Base-by-base conservation (phyloP, 2,888 invertebrate genomes). In the Pomacea canaliculata region DNA sequence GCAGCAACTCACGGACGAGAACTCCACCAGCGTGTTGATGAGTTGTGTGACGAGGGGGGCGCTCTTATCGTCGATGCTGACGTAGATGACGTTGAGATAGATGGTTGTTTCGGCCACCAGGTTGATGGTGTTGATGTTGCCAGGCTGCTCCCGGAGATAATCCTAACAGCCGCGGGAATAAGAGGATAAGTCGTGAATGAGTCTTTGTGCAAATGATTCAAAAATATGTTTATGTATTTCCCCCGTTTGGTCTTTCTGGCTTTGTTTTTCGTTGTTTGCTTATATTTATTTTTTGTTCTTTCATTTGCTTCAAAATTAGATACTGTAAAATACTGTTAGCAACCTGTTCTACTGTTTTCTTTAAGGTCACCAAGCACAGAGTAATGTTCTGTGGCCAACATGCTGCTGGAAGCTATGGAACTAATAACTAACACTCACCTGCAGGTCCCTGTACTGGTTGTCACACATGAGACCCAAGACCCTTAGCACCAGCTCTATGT, bases 91-190 rank as follows among this genome's bases (percentile, higher is more conserved):
- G 71, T 84, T 84, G 51, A 91, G 82, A 80, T 91, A 90, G n/a
- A 85, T 83, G 5, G 89, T 87, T 8, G 89, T 87, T 80, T 90
- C 90, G 8, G 86, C 88, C 10, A 90, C 87, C 70, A 90, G 81
- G 79, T 90, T 90, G 66, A 91, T 88, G 16, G 89, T 89, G 80
- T 90, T 91, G 76, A 90, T 90, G 84, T 91, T 91, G 82, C 89
- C 89, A n/a, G 88, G 89, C 81, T 90, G 90, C 73, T 91, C 90
- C 70, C 90, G 76, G 49, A 90, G 83, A 78, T 91, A 90, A 74
- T 89, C 85, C 89, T 78, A 60, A 13, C 12, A 37, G 5, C 37
- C 37, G 37, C 5, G 23, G 60, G 3, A 19, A 59, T 71, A 13
- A 71, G 27, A 10, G n/a, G 10, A 5, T 49, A n/a, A 49, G 49